Evolutionary conservation across 2,888 invertebrate species (phyloP).

Genomic region (Argyresthia goedartella): DNA sequence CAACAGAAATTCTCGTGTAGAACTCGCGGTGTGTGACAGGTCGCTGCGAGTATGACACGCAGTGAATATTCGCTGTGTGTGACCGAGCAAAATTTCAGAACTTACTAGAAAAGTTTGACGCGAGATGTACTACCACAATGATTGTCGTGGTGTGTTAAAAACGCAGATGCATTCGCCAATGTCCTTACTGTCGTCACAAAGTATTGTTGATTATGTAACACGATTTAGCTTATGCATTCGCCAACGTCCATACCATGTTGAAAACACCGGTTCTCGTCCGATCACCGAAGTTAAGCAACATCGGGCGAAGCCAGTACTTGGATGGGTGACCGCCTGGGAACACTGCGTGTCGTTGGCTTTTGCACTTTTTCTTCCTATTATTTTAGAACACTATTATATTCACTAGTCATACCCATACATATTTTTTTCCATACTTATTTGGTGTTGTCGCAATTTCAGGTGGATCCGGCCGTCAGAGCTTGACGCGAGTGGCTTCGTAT

Average conservation of each 20-base stretch:
- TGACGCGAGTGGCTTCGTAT: conserved; percentile 82
- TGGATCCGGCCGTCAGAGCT: conserved; percentile 87
- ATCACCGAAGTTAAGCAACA: conserved; percentile 16
- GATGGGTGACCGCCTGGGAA: conserved; percentile 33
- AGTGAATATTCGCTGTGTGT: no score
- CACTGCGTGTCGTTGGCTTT: conserved; percentile 35
- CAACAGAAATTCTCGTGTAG: no score
- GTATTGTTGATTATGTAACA: no score
- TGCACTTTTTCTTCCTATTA: conserved; percentile 6
- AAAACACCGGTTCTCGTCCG: conserved; percentile 20
- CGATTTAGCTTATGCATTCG: conserved; percentile 9
- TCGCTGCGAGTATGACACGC: no score
- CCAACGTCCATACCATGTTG: conserved; percentile 45
- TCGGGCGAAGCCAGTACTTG: conserved; percentile 17
- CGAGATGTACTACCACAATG: no score
- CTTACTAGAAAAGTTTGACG: no score
- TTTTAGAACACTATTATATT: background rate
- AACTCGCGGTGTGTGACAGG: no score
- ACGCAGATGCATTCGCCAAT: no score
- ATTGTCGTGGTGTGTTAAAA: no score
- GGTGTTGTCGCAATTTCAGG: conserved; percentile 52
- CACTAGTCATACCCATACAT: no score
- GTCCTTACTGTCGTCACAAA: no score
- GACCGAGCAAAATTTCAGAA: no score
- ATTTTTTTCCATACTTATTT: background rate